Base-by-base conservation (phyloP, 92 coral and sea anemone genomes). In the Blastomussa wellsi region DNA sequence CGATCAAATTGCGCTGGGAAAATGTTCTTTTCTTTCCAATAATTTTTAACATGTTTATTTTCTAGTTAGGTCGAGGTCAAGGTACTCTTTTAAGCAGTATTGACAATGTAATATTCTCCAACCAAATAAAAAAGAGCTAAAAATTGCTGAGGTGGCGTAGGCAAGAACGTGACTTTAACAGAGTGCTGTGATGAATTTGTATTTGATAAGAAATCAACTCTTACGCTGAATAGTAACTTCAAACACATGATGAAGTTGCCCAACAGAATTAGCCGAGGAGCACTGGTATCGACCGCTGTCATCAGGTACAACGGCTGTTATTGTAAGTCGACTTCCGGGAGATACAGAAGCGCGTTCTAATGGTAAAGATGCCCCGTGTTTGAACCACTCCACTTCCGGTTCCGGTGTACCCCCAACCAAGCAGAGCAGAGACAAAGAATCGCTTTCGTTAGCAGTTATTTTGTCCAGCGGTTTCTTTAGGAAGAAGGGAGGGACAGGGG, bases 251-350 rank as follows among this genome's bases (percentile, higher is more conserved):
- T 76, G 55, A 29, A 90, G 78, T 19, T 88, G 57, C 44, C 95
- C 92, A 74, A 74, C 76, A 65, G 42, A 65, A 81, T 91, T 88
- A 52, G 77, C 42, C 83, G 92, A 90, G 64, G 89, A 90, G 81
- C 98, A 94, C 90, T 79, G 87, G 85, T 94, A 94, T 44, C 88
- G 90, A 76, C 98, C 98, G 70, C 94, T 87, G 85, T 92, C 98
- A 16, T 86, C 90, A 28, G 86, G 41, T 29, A 79, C 86, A 84
- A 90, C 65, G 3, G 89, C 62, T 67, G 80, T 83, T 11, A 94
- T 74, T 49, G 85, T 78, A 66, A 94, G 88, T 67, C 80, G 81
- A 60, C 87, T 74, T 37, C 76, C 78, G 64, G 60, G 66, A 11
- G 87, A 80, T 37, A 83, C 33, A 37, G 85, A 81, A 24, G 90